Conservation (phyloP, 2,797 vertebrate species). For the Poeciliopsis paucimaculata region DNA sequence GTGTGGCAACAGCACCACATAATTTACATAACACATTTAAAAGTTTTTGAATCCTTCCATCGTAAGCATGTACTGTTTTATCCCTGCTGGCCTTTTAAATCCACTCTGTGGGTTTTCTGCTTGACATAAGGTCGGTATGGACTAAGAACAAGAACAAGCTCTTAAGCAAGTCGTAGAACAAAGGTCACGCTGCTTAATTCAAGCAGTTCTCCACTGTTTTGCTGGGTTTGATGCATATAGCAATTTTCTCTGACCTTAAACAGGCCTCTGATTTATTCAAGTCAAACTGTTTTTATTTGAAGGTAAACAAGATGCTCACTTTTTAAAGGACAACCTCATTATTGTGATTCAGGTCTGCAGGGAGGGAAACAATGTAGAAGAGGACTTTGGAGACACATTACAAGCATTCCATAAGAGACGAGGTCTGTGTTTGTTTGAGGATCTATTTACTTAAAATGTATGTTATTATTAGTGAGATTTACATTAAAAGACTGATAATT, state of each 20-base stretch:
- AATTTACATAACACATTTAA: background rate
- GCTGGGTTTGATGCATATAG: conserved; percentile 6
- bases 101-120: background rate
- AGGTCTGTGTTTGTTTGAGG: conserved; percentile 11
- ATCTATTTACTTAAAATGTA: conserved; percentile 9
- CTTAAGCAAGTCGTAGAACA: conserved; percentile 9
- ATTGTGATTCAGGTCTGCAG: conserved; percentile 36
- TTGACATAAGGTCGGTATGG: background rate
- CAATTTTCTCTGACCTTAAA: conserved; percentile 17
- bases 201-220: background rate
- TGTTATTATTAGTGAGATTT: conserved; percentile 46
- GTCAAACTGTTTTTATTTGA: conserved; percentile 3
- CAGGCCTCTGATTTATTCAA: conserved; percentile 22
- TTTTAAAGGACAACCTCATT: conserved; percentile 29
- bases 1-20: background rate
- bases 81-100: background rate
- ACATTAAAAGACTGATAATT: conserved; percentile 22
- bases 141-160: background rate
- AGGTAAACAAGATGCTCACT: conserved; percentile 50
- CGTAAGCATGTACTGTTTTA: background rate
- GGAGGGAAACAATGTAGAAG: conserved; percentile 4
- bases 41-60: background rate
- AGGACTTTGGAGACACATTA: conserved; percentile 6
- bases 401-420: conserved; percentile 1
- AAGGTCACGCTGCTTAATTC: conserved; percentile 16